Percentiles rank a stretch among this genome's conserved stretches.
Evolutionary conservation across 1,140 invertebrate species (phyloP).

Genomic region (Maniola jurtina): DNA sequence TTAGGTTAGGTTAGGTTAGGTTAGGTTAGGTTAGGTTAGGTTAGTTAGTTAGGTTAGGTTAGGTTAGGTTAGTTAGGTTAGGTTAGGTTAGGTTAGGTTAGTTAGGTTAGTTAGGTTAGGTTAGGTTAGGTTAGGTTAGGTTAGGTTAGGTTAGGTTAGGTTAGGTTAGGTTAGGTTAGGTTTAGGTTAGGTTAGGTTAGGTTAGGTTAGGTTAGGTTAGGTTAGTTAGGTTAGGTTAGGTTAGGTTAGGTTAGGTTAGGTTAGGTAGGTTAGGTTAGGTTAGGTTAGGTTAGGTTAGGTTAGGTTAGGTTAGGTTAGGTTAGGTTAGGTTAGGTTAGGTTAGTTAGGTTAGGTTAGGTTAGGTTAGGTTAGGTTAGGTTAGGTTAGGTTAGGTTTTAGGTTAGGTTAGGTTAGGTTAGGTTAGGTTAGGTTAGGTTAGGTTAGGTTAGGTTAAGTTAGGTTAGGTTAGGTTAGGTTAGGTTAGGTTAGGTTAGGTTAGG

Average conservation of each 20-base stretch:
- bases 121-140: conserved; percentile 37
- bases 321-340: conserved; percentile 35
- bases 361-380: conserved; percentile 28
- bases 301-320: conserved; percentile 46
- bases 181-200: conserved; percentile 44
- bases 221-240: conserved; percentile 41
- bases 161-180: conserved; percentile 39
- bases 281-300: conserved; percentile 53
- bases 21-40: conserved; percentile 39
- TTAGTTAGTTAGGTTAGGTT: conserved; percentile 52
- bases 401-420: conserved; percentile 42
- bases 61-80: conserved; percentile 39
- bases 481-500: conserved; percentile 45
- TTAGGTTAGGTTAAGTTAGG: conserved; percentile 45
- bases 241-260: no score
- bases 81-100: no score
- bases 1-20: conserved; percentile 39
- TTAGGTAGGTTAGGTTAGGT: conserved; percentile 47
- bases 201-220: conserved; percentile 27
- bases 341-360: no score
- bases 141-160: conserved; percentile 29
- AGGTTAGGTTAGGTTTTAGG: conserved; percentile 31
- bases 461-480: conserved; percentile 43
- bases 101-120: conserved; percentile 39
- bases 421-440: conserved; percentile 50